Evolutionary conservation across 2,888 invertebrate genomes (phyloP).

Genomic region (Drosophila neoperkinsi): DNA sequence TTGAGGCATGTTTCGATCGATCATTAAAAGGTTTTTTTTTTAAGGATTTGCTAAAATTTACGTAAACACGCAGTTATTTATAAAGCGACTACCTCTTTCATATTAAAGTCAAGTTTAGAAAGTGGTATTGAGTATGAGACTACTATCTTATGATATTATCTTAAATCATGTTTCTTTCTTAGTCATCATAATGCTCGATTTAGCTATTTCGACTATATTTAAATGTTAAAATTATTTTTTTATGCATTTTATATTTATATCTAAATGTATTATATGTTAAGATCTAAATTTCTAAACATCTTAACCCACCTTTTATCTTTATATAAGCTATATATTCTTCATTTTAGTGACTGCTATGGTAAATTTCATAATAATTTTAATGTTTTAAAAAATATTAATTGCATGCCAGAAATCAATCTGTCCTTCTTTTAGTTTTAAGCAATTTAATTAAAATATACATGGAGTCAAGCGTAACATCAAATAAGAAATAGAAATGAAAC

Average conservation of each 20-base stretch:
- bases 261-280: no score
- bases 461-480: neutral
- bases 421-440: neutral
- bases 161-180: no score
- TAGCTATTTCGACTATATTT: neutral
- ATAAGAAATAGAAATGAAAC: neutral
- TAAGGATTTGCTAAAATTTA: neutral
- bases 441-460: neutral
- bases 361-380: neutral
- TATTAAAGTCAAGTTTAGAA: neutral
- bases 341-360: neutral
- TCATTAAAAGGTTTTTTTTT: neutral
- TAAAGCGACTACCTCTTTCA: neutral
- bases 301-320: neutral
- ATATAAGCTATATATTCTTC: neutral
- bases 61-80: neutral
- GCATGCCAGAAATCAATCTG: neutral
- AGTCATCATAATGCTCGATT: neutral
- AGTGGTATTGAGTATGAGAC: neutral
- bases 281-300: neutral
- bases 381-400: neutral
- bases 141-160: no score
- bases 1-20: neutral
- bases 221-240: neutral
- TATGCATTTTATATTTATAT: neutral